phyloP scores from a whole-genome alignment of 2,888 invertebrate genomes.

The Odiellus spinosus region DNA sequence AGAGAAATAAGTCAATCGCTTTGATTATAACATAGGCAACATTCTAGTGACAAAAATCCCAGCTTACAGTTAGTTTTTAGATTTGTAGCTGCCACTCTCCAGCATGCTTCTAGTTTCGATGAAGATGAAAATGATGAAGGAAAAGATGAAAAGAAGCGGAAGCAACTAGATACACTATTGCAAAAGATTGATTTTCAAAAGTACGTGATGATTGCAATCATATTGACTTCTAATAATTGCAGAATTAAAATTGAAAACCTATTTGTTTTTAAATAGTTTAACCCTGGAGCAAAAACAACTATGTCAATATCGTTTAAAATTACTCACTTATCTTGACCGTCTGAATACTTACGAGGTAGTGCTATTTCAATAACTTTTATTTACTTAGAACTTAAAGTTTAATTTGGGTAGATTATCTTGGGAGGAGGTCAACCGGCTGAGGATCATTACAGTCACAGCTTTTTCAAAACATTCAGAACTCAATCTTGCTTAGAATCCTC shows the following conservation, averaged over 20 bases:
- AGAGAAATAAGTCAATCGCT: too few species aligned
- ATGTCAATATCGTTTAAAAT: constrained; percentile 45
- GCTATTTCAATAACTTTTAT: constrained; percentile 10
- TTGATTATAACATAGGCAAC: too few species aligned
- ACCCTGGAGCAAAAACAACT: constrained; percentile 49
- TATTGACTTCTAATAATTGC: too few species aligned
- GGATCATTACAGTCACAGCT: constrained; percentile 44
- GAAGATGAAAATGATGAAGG: constrained; percentile 7
- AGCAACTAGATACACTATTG: constrained; percentile 23
- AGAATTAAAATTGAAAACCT: neutral
- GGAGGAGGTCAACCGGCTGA: constrained; percentile 38
- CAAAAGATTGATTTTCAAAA: constrained; percentile 32
- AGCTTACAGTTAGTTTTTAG: too few species aligned
- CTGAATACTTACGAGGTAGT: constrained; percentile 45
- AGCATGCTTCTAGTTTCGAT: neutral
- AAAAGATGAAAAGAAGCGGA: constrained; percentile 15
- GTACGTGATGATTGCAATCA: too few species aligned
- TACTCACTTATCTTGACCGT: constrained; percentile 51
- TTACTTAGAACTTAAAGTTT: constrained; percentile 8
- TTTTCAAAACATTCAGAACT: constrained; percentile 48
- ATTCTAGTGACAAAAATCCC: too few species aligned
- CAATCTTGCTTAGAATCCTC: constrained; percentile 41
- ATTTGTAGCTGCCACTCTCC: neutral
- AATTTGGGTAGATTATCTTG: constrained; percentile 39
- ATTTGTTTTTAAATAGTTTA: constrained; percentile 29